Evolutionary conservation across 2,113 vertebrate species (phyloP), one percentile per base, ranked within the genome.

Genomic region (Taurulus bubalis): DNA sequence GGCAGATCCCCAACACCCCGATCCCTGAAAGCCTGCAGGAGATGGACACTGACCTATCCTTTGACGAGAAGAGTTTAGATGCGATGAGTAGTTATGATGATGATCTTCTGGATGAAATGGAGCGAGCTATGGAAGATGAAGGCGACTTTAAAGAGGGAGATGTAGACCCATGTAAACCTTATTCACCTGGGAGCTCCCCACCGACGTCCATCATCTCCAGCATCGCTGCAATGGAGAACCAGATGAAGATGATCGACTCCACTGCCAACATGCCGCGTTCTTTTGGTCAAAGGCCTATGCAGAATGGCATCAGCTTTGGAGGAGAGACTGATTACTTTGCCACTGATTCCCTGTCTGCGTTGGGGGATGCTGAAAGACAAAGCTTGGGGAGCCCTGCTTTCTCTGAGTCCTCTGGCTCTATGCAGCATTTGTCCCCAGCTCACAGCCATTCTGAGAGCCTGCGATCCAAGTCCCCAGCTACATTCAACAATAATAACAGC

Each of bases 221-320:
- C 93, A 98, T 99, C 40, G 96, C 97, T 59, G 97, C 97, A 64
- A 95, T 99, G 89, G 98, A 99, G 94, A 99, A 99, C 93, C 98
- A 99, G 93, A 99, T 99, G 97, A 99, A 98, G 89, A 97, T 99
- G 96, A 98, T 97, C 34, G 98, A 98, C 94, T 97, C 96, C 34
- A 96, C 96, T 87, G 95, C 96, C 93, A 96, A 95, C 93, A 96
- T 97, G 83, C 96, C 93, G 70, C 97, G 95, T 75, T 94, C 96
- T 77, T 93, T 97, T 77, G 87, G 94, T 87, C 87, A 96, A 72
- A 98, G 97, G 95, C 93, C 95, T 6, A 77, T 79, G 40, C 97
- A 97, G 86, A 98, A 97, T 7, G 91, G 88, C 68, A 79, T 73
- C 63, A 96, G 95, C 75, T 97, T 96, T 32, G 96, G 95, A 68